Evolutionary conservation across 30 jellyfish, hydroid and myxozoan genomes (phyloP), one percentile per base, ranked within the genome.

Genomic region (Haliclystus octoradiatus): DNA sequence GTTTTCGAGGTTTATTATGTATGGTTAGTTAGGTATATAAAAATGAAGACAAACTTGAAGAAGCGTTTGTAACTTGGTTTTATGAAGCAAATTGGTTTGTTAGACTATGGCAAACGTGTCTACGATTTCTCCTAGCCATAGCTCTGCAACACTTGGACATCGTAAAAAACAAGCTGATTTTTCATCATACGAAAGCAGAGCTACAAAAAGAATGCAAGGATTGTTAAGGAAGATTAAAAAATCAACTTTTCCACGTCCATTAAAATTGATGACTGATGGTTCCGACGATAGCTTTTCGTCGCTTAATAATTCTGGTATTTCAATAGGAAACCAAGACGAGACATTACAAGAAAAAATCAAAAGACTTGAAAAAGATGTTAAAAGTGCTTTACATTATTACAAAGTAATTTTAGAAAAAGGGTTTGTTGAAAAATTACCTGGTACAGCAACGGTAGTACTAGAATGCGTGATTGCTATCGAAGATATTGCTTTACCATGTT

Each of bases 361-460:
- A 26, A 91, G 93, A 30, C 76, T 65, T 68, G 85, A 89, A 57
- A 89, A 81, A 66, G 98, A 89, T 51, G 92, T 89, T n/a, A 81
- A 89, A 49, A 89, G 98, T 89, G 98, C 98, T 52, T 70, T 89
- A 69, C 93, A 84, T 63, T 89, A 89, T 72, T 89, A 89, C 74
- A 89, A 89, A 69, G 98, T 82, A 26, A 89, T 89, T 47, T 81
- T 89, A 35, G 80, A 81, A 49, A 89, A 81, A 57, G 90, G 95
- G 3, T 73, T 89, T 70, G 70, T 77, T 31, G 94, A 89, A 67
- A 89, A 89, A 69, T 69, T 89, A 35, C 98, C 98, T 2, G 98
- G 98, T 25, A 89, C 98, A 46, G 98, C 98, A 15, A 89, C 95
- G 30, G 98, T 92, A 24, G 95, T 89, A 13, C 72, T 89, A 65